These are phyloP conservation scores for Zosterops hypoxanthus DNA, from an alignment of 2,113 vertebrate species.

Conservation along the genomic window DNA sequence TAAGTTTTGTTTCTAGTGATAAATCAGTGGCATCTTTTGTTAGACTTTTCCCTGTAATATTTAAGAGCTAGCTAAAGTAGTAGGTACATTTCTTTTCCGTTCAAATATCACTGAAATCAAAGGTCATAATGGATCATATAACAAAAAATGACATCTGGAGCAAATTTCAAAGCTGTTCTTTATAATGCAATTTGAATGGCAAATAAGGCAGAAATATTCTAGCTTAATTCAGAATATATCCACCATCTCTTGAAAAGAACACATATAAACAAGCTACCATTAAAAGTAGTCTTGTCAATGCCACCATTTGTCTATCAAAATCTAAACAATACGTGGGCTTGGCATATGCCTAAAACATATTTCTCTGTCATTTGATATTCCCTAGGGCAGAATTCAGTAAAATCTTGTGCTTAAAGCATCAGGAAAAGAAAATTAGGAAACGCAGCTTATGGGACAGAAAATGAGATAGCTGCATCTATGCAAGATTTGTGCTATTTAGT, in stretches of 20 bases:
- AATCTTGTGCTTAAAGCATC: neutral
- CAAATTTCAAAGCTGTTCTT: neutral
- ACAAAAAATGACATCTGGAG: neutral
- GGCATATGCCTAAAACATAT: neutral
- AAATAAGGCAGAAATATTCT: neutral
- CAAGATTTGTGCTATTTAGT: neutral
- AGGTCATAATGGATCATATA: neutral
- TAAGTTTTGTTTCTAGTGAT: neutral
- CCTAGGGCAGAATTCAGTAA: neutral
- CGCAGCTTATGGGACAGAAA: neutral
- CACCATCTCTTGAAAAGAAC: neutral
- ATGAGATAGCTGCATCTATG: neutral
- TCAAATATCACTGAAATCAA: neutral
- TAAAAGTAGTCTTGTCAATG: neutral
- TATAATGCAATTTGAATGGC: neutral
- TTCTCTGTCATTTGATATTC: neutral
- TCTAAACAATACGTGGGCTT: neutral
- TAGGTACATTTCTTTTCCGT: neutral
- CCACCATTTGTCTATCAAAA: neutral
- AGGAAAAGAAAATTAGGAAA: neutral
- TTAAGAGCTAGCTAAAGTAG: neutral
- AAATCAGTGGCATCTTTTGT: neutral
- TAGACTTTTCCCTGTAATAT: neutral
- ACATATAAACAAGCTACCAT: neutral
- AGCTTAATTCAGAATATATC: neutral